phyloP scores from a whole-genome alignment of 2,797 vertebrate genomes.

The Glossophaga mutica region DNA sequence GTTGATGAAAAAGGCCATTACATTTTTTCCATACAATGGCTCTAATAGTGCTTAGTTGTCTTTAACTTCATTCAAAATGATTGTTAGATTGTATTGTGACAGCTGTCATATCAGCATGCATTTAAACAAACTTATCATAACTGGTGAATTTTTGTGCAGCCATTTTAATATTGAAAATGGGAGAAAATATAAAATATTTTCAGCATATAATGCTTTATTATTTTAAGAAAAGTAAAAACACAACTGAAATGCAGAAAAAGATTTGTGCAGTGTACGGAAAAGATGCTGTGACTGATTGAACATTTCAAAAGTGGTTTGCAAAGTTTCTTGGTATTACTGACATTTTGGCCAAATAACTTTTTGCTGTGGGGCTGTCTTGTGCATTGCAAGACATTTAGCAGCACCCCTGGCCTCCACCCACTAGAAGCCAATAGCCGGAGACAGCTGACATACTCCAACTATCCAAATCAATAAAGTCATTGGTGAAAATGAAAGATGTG shows the following conservation, averaged over 20 bases:
- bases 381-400: not conserved
- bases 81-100: not conserved
- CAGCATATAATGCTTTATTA: not conserved
- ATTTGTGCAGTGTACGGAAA: not conserved
- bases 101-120: not conserved
- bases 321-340: not conserved
- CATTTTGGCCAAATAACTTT: not conserved
- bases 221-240: not conserved
- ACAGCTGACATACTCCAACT: not conserved
- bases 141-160: not conserved
- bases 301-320: not conserved
- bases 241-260: not conserved
- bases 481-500: not conserved
- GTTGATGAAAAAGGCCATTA: not conserved
- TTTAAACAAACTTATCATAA: not conserved
- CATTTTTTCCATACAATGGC: not conserved
- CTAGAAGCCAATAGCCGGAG: not conserved
- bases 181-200: not conserved
- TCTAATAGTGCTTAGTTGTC: not conserved
- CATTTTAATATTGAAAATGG: not conserved
- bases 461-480: not conserved
- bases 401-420: not conserved
- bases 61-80: not conserved
- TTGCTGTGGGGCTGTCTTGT: not conserved
- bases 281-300: not conserved